These are phyloP conservation scores for Anas platyrhynchos DNA, from an alignment of 2,113 vertebrate species.

Conservation along the genomic window DNA sequence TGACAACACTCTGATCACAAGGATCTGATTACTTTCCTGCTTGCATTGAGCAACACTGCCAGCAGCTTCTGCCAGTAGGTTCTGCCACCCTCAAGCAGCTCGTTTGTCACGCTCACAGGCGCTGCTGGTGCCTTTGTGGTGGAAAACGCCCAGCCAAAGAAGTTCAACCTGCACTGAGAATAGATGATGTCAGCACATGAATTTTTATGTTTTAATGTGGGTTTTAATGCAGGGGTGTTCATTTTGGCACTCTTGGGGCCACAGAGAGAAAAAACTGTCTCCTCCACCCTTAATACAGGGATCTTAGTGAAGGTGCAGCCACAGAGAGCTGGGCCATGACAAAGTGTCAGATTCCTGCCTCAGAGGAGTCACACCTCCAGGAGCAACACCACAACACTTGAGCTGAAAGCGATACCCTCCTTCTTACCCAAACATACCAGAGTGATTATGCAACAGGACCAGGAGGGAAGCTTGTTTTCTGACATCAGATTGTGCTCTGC, in stretches of 20 bases:
- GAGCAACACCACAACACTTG: not conserved
- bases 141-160: not conserved
- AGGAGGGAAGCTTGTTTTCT: not conserved
- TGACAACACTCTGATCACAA: not conserved
- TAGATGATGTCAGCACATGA: not conserved
- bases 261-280: not conserved
- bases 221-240: not conserved
- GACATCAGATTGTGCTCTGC: not conserved
- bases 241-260: not conserved
- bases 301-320: not conserved
- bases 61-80: not conserved
- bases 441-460: not conserved
- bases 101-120: not conserved
- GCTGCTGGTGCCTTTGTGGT: not conserved
- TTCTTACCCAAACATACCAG: not conserved
- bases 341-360: not conserved
- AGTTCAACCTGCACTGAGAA: not conserved
- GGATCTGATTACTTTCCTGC: not conserved
- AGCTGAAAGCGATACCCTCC: not conserved
- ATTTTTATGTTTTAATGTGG: not conserved
- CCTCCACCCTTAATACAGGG: not conserved
- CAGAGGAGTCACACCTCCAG: not conserved
- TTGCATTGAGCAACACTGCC: not conserved
- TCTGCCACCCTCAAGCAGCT: not conserved
- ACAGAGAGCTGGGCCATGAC: not conserved